Evolutionary conservation across 2,113 vertebrate genomes (phyloP), one percentile per base, ranked within the genome.

Genomic region (Hydrolagus affinis): DNA sequence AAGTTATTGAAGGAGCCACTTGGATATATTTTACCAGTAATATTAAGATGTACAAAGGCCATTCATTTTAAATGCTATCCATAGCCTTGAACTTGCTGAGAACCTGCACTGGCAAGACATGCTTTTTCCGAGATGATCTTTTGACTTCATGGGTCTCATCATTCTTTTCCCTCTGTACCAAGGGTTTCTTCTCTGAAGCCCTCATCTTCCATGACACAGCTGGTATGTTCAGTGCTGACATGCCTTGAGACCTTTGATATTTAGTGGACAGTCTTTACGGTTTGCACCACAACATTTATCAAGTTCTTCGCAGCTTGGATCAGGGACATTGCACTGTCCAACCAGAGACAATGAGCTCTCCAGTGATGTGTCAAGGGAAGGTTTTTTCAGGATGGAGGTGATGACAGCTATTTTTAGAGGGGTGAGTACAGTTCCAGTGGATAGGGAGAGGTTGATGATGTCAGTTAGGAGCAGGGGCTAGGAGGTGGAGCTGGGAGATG

Each of bases 191-290:
- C 94, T 99, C 98, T 0, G 98, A 97, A 4, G 98, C 98, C 89
- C 98, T 99, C 98, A 99, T 99, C 91, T 95, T 98, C 98, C 98
- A 99, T 0, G 98, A 99, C 86, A 99, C 94, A 0, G 97, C 97
- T 0, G 98, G 98, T 74, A 99, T 96, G 75, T 99, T 99, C 88
- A 99, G 95, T 25, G 96, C 94, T 68, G 97, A 96, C 97, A 99
- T 99, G 62, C 93, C 95, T 91, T 95, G 95, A 32, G 91, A 95
- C 91, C 97, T 99, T 89, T 99, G 97, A 92, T 99, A 99, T 86
- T 99, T 99, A 32, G 98, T 98, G 32, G 98, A 99, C 0, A 0
- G 98, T 97, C 89, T 99, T 99, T 85, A 99, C 98, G 0, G 98
- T 99, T 86, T 97, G 98, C 85, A 99, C 98, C 89, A 99, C 98